Evolutionary conservation across 2,888 invertebrate species (phyloP).

Genomic region (Flexamia atlantica): DNA sequence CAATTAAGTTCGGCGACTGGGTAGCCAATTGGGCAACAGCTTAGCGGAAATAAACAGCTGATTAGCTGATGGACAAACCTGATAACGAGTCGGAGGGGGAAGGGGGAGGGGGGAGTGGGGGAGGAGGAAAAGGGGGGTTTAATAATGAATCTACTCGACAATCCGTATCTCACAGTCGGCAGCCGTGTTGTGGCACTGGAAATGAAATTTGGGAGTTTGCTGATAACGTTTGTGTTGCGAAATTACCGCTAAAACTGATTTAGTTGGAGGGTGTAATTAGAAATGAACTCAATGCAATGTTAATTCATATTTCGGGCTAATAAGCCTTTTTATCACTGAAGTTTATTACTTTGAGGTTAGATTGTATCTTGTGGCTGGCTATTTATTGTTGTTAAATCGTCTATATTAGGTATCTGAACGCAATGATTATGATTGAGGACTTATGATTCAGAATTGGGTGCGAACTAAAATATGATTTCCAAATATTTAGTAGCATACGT

Average conservation of each 20-base stretch:
- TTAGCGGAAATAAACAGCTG: conserved; percentile 27
- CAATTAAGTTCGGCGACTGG: conserved; percentile 16
- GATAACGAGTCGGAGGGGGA: not conserved
- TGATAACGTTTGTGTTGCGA: not conserved
- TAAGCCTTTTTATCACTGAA: no score
- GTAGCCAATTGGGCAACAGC: conserved; percentile 19
- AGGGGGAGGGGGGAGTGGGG: not conserved
- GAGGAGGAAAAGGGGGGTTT: not conserved
- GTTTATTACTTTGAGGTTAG: no score
- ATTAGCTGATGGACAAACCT: conserved; percentile 37
- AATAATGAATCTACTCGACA: not conserved
- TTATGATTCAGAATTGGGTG: no score
- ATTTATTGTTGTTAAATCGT: no score
- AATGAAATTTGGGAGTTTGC: not conserved
- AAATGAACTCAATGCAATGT: no score
- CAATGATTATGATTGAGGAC: no score
- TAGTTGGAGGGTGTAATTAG: not conserved
- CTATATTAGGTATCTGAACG: no score
- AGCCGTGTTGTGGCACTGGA: not conserved
- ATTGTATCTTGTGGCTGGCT: no score
- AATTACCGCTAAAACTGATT: not conserved
- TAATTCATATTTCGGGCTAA: no score
- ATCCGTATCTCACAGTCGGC: not conserved
- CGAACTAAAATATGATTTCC: no score
- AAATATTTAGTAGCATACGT: no score